Percentiles rank a stretch among this genome's conserved stretches.
phyloP scores from a whole-genome alignment of 1,140 invertebrate species.

The Chymomyza costata region DNA sequence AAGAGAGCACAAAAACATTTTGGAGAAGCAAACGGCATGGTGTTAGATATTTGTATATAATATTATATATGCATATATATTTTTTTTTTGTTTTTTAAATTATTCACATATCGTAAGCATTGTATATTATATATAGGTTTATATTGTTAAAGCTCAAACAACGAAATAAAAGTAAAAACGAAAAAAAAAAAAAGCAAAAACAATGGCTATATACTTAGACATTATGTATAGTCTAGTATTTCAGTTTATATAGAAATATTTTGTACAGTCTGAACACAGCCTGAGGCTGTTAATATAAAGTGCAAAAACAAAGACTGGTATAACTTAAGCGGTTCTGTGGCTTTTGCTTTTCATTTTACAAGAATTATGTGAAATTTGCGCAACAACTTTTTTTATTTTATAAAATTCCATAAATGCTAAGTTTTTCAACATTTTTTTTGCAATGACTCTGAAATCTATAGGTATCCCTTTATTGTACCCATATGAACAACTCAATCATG shows the following conservation, averaged over 20 bases:
- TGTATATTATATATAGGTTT: slow-evolving; percentile 9
- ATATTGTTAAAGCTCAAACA: slow-evolving; percentile 2
- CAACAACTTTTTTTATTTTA: too few species aligned
- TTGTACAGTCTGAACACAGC: too few species aligned
- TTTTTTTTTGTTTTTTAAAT: slow-evolving; percentile 14
- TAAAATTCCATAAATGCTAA: too few species aligned
- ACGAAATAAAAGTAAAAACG: background rate
- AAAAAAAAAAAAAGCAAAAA: background rate
- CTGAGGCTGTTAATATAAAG: too few species aligned
- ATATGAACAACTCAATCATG: too few species aligned
- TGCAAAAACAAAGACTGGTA: too few species aligned
- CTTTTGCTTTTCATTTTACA: background rate
- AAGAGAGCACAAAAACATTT: slow-evolving; percentile 35
- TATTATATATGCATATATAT: slow-evolving; percentile 15
- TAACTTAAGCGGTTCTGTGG: too few species aligned
- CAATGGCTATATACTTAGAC: background rate
- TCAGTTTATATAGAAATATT: too few species aligned
- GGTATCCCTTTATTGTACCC: too few species aligned
- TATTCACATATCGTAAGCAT: background rate
- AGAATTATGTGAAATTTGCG: too few species aligned
- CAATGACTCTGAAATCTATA: too few species aligned
- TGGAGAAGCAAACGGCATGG: slow-evolving; percentile 32
- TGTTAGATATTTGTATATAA: slow-evolving; percentile 29
- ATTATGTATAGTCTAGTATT: background rate
- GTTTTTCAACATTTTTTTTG: too few species aligned